Base-by-base conservation (phyloP, 2,113 vertebrate species). In the Oncorhynchus kisutch region DNA sequence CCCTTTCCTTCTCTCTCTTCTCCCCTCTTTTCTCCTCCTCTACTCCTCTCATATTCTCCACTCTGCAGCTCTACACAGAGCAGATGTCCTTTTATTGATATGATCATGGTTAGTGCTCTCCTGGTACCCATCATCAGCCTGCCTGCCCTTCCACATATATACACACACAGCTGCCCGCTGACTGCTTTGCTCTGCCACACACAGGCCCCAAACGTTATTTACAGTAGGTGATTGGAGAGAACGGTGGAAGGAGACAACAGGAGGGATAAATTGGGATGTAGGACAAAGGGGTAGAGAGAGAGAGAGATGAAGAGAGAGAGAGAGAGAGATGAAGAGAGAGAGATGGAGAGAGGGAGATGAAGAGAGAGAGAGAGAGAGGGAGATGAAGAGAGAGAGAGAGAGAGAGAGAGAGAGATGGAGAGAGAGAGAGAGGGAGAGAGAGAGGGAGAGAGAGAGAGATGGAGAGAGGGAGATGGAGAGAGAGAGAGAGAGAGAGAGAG, bases 51-150 rank as follows among this genome's bases (percentile, higher is more conserved):
- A 8, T 71, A 39, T 13, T 24, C 57, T 73, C 57, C 54, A 2
- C 74, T 74, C 64, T 67, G 11, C 11, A 2, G 7, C 27, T n/a
- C 70, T 49, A 66, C 81, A 13, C 12, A 66, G 72, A 88, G 82
- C 89, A 88, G 86, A 88, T 88, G 87, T 85, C 74, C 70, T 86
- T 89, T 88, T 88, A 88, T 89, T 85, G 84, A 88, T 89, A 86
- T 87, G 85, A 90, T 91, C 83, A 86, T 85, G 81, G 84, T 91
- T 86, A 88, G 78, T 88, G 85, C 86, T 88, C 90, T 91, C 88
- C 70, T 80, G 88, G 90, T 88, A 77, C 82, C 84, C 85, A 76
- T 89, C 82, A 79, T 83, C 83, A 62, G 5, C 45, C 65, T 81
- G 80, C 62, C 76, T 76, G 59, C 75, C 60, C 76, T 57, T 70